phyloP scores from a whole-genome alignment of 2,888 invertebrate species.

The Caenorhabditis panamensis region DNA sequence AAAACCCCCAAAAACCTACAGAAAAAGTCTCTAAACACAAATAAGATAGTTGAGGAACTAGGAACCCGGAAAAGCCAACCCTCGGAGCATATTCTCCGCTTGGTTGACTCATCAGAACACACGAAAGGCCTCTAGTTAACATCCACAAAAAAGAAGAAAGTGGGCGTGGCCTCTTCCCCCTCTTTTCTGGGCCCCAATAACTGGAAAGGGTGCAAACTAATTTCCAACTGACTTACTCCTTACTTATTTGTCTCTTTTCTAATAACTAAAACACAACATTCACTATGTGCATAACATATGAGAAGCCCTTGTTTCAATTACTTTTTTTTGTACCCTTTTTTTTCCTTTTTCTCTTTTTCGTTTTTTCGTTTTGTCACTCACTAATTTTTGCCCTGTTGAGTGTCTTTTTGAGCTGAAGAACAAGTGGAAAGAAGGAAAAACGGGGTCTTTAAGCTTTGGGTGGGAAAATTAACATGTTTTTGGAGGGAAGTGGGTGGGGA shows the following conservation, averaged over 20 bases:
- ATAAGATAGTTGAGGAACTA: no score
- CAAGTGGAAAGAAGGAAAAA: no score
- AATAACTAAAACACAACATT: slow-evolving; percentile 28
- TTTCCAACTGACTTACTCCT: slow-evolving; percentile 35
- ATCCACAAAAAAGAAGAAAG: slow-evolving; percentile 14
- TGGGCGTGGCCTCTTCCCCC: slow-evolving; percentile 3
- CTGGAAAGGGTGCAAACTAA: slow-evolving; percentile 37
- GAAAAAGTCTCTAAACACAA: no score
- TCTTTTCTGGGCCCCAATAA: neutral
- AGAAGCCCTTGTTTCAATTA: slow-evolving; percentile 36
- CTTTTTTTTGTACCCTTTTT: slow-evolving; percentile 30
- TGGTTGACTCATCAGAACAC: slow-evolving; percentile 6
- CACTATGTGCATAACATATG: slow-evolving; percentile 44
- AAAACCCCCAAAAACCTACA: neutral
- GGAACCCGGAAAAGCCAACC: no score
- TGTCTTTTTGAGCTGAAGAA: no score
- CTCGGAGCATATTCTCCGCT: neutral
- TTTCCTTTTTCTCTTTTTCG: slow-evolving; percentile 6
- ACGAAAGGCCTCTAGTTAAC: neutral
- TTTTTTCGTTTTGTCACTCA: slow-evolving; percentile 13
- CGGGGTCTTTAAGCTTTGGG: neutral
- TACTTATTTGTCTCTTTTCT: slow-evolving; percentile 15
- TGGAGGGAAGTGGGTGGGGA: no score
- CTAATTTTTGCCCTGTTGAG: neutral
- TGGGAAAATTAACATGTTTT: no score